Evolutionary conservation across 2,888 invertebrate species (phyloP).

Genomic region (Malthinus seriepunctatus): DNA sequence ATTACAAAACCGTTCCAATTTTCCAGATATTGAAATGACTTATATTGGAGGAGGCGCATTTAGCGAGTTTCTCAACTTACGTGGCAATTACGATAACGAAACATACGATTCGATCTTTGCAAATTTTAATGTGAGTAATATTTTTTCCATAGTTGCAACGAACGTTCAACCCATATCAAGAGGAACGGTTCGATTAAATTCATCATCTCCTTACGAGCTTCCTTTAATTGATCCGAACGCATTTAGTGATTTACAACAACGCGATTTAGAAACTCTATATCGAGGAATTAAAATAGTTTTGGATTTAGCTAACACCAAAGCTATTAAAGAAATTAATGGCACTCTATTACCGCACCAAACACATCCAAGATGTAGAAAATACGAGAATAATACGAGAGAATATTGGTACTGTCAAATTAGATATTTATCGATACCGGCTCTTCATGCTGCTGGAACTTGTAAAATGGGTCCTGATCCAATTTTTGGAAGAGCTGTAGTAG

Average conservation of each 20-base stretch:
- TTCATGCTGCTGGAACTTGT: conserved; percentile 59
- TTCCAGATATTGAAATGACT: conserved; percentile 31
- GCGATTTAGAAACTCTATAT: conserved; percentile 65
- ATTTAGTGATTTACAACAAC: conserved; percentile 53
- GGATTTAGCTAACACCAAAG: conserved; percentile 52
- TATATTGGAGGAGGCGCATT: conserved; percentile 5
- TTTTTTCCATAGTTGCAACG: conserved; percentile 29
- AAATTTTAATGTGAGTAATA: conserved; percentile 22
- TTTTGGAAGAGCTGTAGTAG: conserved; percentile 58
- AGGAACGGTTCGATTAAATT: conserved; percentile 39
- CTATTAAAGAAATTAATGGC: conserved; percentile 63
- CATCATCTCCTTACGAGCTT: no score
- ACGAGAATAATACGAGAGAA: conserved; percentile 49
- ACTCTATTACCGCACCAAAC: conserved; percentile 57
- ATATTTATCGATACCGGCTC: conserved; percentile 53
- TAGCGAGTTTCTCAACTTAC: no score
- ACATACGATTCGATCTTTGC: conserved; percentile 10
- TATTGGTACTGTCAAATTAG: conserved; percentile 57
- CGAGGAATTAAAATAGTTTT: conserved; percentile 57
- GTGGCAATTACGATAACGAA: conserved; percentile 8
- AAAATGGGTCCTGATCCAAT: no score
- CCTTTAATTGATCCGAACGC: conserved; percentile 40
- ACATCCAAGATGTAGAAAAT: conserved; percentile 60
- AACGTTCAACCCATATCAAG: conserved; percentile 40
- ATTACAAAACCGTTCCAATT: conserved; percentile 11